Evolutionary conservation across 2,888 invertebrate genomes (phyloP).

Genomic region (Clivina fossor): DNA sequence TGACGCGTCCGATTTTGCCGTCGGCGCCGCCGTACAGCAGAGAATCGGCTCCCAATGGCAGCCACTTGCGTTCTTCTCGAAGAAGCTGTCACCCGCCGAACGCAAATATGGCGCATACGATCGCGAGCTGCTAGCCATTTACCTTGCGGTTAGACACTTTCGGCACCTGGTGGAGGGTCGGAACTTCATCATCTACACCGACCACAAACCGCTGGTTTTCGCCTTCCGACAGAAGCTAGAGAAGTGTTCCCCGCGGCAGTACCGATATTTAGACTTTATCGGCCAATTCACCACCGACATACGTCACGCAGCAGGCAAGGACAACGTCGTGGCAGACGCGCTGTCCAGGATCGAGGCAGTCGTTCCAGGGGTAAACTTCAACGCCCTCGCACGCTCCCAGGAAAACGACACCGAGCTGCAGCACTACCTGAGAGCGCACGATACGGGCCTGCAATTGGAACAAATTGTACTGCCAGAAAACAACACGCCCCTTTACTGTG

Average conservation of each 20-base stretch:
- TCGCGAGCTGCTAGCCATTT: constrained; percentile 47
- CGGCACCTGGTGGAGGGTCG: constrained; percentile 47
- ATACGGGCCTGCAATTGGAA: background rate
- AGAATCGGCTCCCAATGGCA: constrained; percentile 39
- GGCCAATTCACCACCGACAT: constrained; percentile 47
- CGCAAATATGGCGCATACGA: constrained; percentile 46
- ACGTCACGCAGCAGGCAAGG: constrained; percentile 42
- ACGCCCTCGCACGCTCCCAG: constrained; percentile 31
- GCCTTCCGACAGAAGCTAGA: constrained; percentile 44
- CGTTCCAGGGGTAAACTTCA: constrained; percentile 20
- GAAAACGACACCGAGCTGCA: constrained; percentile 44
- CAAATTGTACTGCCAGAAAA: background rate
- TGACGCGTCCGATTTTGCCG: constrained; percentile 47
- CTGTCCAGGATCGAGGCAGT: constrained; percentile 43
- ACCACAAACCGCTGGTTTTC: constrained; percentile 46
- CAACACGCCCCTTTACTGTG: background rate
- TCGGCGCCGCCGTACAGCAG: constrained; percentile 48
- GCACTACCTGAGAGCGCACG: background rate
- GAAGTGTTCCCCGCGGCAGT: constrained; percentile 45
- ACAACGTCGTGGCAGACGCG: constrained; percentile 46
- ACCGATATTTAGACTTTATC: constrained; percentile 46
- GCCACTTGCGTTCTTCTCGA: constrained; percentile 47
- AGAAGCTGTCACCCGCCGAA: constrained; percentile 43
- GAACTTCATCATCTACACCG: constrained; percentile 44
- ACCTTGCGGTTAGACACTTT: constrained; percentile 45